Conservation (phyloP, 2,797 vertebrate species). For the Danio tinwini region DNA sequence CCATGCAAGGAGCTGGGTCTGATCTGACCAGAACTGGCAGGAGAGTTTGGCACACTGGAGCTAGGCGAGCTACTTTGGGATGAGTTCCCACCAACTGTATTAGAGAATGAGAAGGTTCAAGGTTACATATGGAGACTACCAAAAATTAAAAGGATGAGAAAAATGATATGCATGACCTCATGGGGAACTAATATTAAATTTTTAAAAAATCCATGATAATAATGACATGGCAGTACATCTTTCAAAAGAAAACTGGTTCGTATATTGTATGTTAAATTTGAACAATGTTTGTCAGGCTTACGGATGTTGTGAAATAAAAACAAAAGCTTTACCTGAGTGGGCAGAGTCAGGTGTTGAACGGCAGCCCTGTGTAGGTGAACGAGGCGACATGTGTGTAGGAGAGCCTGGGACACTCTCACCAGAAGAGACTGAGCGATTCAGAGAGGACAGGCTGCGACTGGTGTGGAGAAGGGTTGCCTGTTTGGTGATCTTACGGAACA, state of each 20-base stretch:
- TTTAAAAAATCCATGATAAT: not conserved
- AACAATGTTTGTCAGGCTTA: not conserved
- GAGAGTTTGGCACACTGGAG: conserved; percentile 95
- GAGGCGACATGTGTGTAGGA: conserved; percentile 94
- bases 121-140: not conserved
- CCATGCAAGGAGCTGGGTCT: conserved; percentile 94
- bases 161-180: not conserved
- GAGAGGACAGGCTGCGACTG: conserved; percentile 92
- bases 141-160: not conserved
- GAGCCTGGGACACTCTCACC: conserved; percentile 94
- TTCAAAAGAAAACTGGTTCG: not conserved
- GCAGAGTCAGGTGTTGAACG: conserved; percentile 86
- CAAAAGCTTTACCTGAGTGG: conserved; percentile 85
- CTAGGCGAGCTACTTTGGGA: conserved; percentile 97
- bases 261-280: not conserved
- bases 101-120: conserved; percentile 5
- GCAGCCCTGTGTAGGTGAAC: conserved; percentile 92
- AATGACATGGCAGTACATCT: not conserved
- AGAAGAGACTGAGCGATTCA: conserved; percentile 94
- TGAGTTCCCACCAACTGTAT: conserved; percentile 88
- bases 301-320: not conserved
- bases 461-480: conserved; percentile 94
- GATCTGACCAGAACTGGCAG: conserved; percentile 93
- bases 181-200: not conserved
- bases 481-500: conserved; percentile 94